These are phyloP conservation scores for Canis aureus DNA, from an alignment of 2,113 vertebrate species.

Conservation along the genomic window DNA sequence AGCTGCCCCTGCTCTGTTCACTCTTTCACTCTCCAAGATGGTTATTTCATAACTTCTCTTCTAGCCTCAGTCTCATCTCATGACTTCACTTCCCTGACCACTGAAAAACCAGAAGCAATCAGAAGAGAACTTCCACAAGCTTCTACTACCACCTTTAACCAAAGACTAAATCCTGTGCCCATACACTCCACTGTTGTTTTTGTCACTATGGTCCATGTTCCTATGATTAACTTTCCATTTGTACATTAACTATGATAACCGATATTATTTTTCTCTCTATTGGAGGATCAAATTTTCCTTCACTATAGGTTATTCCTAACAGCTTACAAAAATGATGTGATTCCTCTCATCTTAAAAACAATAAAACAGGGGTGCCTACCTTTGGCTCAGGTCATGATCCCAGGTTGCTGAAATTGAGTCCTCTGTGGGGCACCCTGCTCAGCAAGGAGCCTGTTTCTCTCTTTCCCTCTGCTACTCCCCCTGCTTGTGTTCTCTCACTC, in stretches of 20 bases:
- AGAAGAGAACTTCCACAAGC: not conserved
- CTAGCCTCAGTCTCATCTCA: not conserved
- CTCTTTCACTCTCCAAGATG: not conserved
- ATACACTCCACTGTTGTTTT: not conserved
- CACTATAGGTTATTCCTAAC: not conserved
- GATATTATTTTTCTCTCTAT: not conserved
- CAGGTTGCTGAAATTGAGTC: not conserved
- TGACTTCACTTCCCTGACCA: not conserved
- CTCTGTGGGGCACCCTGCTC: not conserved
- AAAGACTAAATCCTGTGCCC: not conserved
- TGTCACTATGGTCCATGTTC: not conserved
- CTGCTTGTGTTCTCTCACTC: not conserved
- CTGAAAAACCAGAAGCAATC: not conserved
- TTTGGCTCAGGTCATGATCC: not conserved
- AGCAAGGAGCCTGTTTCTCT: not conserved
- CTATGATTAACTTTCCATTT: not conserved
- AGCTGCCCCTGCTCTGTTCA: not conserved
- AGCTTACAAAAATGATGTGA: not conserved
- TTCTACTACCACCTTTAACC: not conserved
- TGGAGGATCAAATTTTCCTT: not conserved
- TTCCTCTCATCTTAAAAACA: slow-evolving; percentile 21
- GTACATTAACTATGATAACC: not conserved
- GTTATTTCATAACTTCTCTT: not conserved
- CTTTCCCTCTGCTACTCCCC: not conserved
- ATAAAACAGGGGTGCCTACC: not conserved